Percentiles rank a stretch among this genome's conserved stretches.
These are phyloP conservation scores for Abrostola triplasia DNA, from an alignment of 2,888 invertebrate species.

Conservation along the genomic window DNA sequence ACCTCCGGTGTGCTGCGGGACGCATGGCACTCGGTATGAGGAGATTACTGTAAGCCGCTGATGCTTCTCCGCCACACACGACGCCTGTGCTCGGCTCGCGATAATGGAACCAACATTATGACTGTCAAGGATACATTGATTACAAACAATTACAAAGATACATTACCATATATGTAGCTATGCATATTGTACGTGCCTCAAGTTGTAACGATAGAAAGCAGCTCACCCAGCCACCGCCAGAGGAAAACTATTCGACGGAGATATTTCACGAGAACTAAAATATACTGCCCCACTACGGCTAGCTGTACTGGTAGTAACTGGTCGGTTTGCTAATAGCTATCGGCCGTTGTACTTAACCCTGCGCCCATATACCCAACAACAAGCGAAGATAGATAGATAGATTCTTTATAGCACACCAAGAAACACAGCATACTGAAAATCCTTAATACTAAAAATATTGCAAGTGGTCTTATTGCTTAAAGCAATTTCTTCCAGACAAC, in stretches of 20 bases:
- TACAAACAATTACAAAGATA: too few species aligned
- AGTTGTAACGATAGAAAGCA: not conserved
- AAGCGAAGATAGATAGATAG: too few species aligned
- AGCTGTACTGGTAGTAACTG: not conserved
- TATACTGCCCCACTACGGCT: not conserved
- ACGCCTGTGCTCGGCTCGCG: conserved; percentile 11
- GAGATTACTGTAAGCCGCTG: conserved; percentile 32
- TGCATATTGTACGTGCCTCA: too few species aligned
- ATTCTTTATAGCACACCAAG: too few species aligned
- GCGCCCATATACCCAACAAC: too few species aligned
- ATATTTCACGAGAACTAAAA: not conserved
- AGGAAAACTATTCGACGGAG: conserved; percentile 2
- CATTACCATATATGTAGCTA: not conserved
- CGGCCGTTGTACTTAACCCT: too few species aligned
- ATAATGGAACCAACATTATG: conserved; percentile 3
- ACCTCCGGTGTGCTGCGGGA: conserved; percentile 1
- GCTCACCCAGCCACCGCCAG: not conserved
- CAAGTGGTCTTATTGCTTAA: too few species aligned
- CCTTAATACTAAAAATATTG: too few species aligned
- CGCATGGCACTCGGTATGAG: conserved; percentile 1
- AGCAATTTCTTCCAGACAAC: too few species aligned
- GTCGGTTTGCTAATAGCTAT: too few species aligned
- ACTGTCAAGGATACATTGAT: not conserved
- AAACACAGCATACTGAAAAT: too few species aligned
- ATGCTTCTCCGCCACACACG: conserved; percentile 13